Evolutionary conservation across 2,888 invertebrate species (phyloP).

Genomic region (Ceraclea dissimilis): DNA sequence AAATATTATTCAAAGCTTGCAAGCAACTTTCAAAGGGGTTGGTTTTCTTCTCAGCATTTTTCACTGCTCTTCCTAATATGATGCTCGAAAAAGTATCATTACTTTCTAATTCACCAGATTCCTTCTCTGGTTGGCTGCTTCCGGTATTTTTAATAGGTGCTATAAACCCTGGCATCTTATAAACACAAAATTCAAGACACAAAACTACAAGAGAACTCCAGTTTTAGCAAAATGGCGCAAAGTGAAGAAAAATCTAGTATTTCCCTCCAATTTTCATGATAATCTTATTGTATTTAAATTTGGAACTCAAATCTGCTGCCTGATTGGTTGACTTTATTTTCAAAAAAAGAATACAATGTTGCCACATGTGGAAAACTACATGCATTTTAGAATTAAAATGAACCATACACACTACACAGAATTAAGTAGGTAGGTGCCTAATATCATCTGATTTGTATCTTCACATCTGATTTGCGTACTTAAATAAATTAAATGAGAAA

Average conservation of each 20-base stretch:
- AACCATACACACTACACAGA: too few relatives aligned
- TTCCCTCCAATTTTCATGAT: constrained; percentile 5
- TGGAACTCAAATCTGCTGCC: too few relatives aligned
- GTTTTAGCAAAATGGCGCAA: background rate
- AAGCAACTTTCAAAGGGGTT: background rate
- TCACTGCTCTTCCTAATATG: background rate
- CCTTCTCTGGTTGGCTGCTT: background rate
- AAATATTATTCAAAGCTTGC: background rate
- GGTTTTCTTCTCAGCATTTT: background rate
- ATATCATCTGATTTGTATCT: too few relatives aligned
- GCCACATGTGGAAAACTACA: too few relatives aligned
- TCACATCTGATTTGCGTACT: too few relatives aligned
- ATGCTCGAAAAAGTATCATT: background rate
- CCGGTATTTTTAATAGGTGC: constrained; percentile 9
- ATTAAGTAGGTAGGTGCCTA: too few relatives aligned
- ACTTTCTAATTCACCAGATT: background rate
- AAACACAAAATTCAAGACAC: background rate
- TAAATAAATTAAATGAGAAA: too few relatives aligned
- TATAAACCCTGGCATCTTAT: constrained; percentile 4
- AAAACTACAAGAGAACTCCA: background rate
- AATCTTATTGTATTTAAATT: background rate
- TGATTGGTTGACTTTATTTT: too few relatives aligned
- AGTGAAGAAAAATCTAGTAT: background rate
- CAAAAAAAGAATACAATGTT: too few relatives aligned
- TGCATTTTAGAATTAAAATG: too few relatives aligned